Evolutionary conservation across 2,888 invertebrate genomes (phyloP).

Genomic region (Diplolepis rosae): DNA sequence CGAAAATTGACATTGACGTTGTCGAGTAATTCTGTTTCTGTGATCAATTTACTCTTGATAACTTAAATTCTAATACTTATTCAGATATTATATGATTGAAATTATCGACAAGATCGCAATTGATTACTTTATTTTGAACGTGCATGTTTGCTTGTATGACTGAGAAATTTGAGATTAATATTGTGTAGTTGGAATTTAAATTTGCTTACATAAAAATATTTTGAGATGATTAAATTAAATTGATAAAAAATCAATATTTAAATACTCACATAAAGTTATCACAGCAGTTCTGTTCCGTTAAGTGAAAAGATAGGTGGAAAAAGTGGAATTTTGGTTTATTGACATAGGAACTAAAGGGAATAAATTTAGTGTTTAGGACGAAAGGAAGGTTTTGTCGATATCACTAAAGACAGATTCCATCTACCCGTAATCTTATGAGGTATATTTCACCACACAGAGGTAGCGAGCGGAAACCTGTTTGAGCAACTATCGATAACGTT

Average conservation of each 20-base stretch:
- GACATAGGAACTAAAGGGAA: background rate
- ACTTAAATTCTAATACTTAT: background rate
- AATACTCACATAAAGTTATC: background rate
- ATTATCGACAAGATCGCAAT: too few relatives aligned
- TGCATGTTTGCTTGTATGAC: too few relatives aligned
- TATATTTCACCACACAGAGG: background rate
- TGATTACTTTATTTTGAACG: too few relatives aligned
- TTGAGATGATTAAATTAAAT: too few relatives aligned
- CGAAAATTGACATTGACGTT: slow-evolving; percentile 44
- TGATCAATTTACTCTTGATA: background rate
- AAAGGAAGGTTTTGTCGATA: background rate
- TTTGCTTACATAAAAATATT: too few relatives aligned
- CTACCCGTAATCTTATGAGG: background rate
- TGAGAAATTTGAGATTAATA: too few relatives aligned
- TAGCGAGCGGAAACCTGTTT: background rate
- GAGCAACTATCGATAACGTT: background rate
- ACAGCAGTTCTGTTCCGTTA: background rate
- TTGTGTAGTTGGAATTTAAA: too few relatives aligned
- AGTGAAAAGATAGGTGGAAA: background rate
- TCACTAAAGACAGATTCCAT: background rate
- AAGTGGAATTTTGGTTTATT: background rate
- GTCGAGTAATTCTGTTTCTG: slow-evolving; percentile 17
- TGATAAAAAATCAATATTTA: background rate
- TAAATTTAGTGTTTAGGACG: background rate
- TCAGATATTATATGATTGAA: too few relatives aligned